Evolutionary conservation across 1,140 invertebrate genomes (phyloP), one percentile per base, ranked within the genome.

Genomic region (Euschistus heros): DNA sequence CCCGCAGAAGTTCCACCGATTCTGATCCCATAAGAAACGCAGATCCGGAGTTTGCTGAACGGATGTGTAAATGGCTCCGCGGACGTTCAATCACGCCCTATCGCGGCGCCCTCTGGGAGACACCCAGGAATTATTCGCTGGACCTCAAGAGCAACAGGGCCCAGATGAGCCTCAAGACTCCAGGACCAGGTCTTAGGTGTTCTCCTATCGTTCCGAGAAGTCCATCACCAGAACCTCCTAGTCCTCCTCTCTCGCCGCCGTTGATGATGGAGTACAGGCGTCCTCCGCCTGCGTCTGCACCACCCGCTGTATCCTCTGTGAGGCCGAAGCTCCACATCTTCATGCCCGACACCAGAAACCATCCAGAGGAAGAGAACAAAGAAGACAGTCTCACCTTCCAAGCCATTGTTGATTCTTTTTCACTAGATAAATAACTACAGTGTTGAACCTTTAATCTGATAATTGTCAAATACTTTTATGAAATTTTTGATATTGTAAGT

Each of bases 11-110:
- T 7, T 54, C 24, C 62, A 18, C 37, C 7, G 14, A 24, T 3
- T 47, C 24, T 20, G 52, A 63, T 6, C 15, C 15, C 13, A 24
- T 20, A 33, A 7, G 26, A 55, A 14, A 69, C 67, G 70, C 77
- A 77, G 14, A 22, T 4, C 14, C 18, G 54, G 54, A 57, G 24
- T 71, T 81, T 63, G 81, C 80, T 2, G 81, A 83, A 59, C 72
- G 81, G 63, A 81, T 84, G 0, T 72, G 82, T 14, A 77, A 80
- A 67, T 84, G 82, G 82, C 69, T 84, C 26, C 81, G 83, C 72
- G 70, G 82, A 42, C 33, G 64, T 15, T 42, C 57, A 0, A n/a
- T 57, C 6, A 61, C 64, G 10, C 54, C 66, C 0, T 62, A 30
- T 37, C 54, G 63, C 14, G 62, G 66, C 26, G 26, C 22, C 17